Percentiles rank a stretch among this genome's conserved stretches.
phyloP scores from a whole-genome alignment of 2,797 vertebrate species.

The Mionectes olivaceus region DNA sequence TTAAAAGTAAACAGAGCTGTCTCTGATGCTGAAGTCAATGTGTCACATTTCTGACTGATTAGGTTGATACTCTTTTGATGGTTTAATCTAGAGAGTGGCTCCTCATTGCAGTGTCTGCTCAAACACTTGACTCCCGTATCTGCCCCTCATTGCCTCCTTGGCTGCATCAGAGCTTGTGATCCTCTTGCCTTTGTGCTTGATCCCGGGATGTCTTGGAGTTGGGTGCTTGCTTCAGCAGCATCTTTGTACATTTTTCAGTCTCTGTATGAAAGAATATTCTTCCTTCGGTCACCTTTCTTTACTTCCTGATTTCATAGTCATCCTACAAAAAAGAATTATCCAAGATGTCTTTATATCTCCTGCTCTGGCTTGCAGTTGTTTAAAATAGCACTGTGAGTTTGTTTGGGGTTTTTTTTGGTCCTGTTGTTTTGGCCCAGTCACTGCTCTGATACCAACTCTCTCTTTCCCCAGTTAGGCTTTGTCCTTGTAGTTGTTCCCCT shows the following conservation, averaged over 20 bases:
- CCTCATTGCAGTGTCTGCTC: rapidly evolving
- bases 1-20: not conserved
- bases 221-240: not conserved
- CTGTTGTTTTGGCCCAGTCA: not conserved
- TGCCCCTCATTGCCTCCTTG: not conserved
- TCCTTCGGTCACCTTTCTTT: not conserved
- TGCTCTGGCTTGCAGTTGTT: not conserved
- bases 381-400: not conserved
- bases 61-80: not conserved
- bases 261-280: not conserved
- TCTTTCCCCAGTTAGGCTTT: not conserved
- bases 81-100: not conserved
- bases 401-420: not conserved
- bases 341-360: not conserved
- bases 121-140: not conserved
- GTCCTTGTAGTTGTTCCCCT: not conserved
- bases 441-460: not conserved
- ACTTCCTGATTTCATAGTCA: not conserved
- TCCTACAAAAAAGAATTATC: not conserved
- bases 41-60: not conserved
- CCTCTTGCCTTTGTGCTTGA: not conserved
- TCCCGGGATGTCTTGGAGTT: not conserved
- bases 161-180: not conserved
- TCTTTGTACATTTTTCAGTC: not conserved
- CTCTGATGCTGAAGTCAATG: not conserved